Evolutionary conservation across 2,113 vertebrate species (phyloP).

Genomic region (Balaenoptera acutorostrata): DNA sequence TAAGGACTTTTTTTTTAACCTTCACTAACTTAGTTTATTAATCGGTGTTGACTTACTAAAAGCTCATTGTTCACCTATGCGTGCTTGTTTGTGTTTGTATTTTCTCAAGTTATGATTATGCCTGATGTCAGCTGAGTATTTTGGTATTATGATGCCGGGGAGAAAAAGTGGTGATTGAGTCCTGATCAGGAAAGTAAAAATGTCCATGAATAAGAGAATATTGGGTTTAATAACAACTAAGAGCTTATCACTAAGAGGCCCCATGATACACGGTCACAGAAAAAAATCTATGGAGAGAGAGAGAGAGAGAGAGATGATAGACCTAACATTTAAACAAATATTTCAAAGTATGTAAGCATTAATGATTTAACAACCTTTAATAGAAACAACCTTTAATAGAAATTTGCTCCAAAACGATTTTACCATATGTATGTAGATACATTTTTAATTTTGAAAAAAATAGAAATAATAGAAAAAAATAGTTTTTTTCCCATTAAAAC

Average conservation of each 20-base stretch:
- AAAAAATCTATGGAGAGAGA: no score
- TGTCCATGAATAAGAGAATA: not conserved
- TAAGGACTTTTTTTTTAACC: not conserved
- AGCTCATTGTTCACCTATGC: not conserved
- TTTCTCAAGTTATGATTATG: not conserved
- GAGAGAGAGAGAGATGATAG: not conserved
- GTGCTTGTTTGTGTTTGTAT: not conserved
- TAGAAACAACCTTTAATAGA: not conserved
- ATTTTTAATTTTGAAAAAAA: not conserved
- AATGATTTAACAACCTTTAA: not conserved
- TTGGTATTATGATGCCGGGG: not conserved
- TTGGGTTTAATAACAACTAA: not conserved
- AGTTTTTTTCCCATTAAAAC: not conserved
- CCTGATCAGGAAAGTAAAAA: not conserved
- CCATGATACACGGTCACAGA: not conserved
- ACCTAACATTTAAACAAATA: not conserved
- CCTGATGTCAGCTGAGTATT: not conserved
- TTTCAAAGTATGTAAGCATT: not conserved
- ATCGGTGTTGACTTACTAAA: not conserved
- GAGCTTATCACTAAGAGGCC: no score
- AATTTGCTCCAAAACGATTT: not conserved
- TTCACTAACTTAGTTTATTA: not conserved
- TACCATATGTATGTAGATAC: not conserved
- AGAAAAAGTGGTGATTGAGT: fast-evolving
- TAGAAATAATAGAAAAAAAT: not conserved